Base-by-base conservation (phyloP, 2,888 invertebrate species). In the Melieria picta region DNA sequence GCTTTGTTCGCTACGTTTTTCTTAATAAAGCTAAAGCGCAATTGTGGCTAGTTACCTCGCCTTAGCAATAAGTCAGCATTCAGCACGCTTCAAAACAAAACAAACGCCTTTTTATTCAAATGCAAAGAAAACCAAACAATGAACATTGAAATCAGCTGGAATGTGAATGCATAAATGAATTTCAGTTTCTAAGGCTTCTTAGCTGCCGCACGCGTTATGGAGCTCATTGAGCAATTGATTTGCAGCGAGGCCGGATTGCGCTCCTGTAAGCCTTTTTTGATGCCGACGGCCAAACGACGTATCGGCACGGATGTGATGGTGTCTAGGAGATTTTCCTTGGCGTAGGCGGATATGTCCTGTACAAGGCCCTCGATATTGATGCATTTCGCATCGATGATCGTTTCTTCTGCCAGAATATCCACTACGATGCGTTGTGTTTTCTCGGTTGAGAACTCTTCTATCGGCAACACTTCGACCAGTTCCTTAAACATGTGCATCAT, bases 321-420 rank as follows among this genome's bases (percentile, higher is more conserved):
- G 73, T 86, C 86, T 0, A 86, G 76, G 30, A 85, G 75, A 77
- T 86, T 84, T 5, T 81, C 80, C 16, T 79, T 77, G 3, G 85
- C 85, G 77, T 84, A 82, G 1, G 78, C 69, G 1, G 79, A 55
- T 1, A 83, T 77, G 30, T 76, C 76, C 0, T 78, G 75, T 3
- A 84, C 78, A 6, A 87, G 73, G 52, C 78, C 74, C 13, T 84
- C 82, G 5, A 83, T 74, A 46, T 80, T 81, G 16, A 86, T 82
- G 60, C 82, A 83, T 11, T 81, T 81, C 0, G 83, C 80, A 77
- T 84, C 80, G 4, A 84, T 77, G 64, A 81, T 79, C 0, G 79
- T 66, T 48, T 84, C 82, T 4, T 79, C 80, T 7, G 79, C 80
- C 48, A 86, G 71, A 4, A 80, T 72, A 16, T 81, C 80, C 0